Conservation (phyloP, 1,140 invertebrate genomes). For the Diachasmimorpha longicaudata region DNA sequence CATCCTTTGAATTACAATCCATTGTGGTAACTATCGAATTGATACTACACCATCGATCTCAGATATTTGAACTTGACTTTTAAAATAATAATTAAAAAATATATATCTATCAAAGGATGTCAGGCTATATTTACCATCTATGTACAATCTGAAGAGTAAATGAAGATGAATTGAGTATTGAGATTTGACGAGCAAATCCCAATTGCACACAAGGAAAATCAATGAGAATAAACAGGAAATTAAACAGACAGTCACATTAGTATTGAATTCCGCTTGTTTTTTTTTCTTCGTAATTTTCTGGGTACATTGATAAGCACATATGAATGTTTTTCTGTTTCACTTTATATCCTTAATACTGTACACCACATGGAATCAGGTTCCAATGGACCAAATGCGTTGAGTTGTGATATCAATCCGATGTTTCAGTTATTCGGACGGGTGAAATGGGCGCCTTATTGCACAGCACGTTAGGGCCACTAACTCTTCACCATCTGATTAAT, state of each 20-base stretch:
- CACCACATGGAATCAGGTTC: slow-evolving; percentile 17
- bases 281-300: slow-evolving; percentile 11
- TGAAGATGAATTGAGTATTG: background rate
- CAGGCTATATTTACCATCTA: slow-evolving; percentile 2
- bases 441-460: background rate
- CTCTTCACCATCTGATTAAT: background rate
- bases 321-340: background rate
- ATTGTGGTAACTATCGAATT: background rate
- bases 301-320: slow-evolving; percentile 24
- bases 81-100: slow-evolving; percentile 1
- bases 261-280: slow-evolving; percentile 20
- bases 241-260: background rate
- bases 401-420: background rate
- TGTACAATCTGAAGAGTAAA: slow-evolving; percentile 12
- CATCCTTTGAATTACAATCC: background rate
- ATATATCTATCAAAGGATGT: background rate
- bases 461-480: background rate
- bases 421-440: background rate
- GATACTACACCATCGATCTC: background rate
- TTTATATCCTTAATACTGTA: slow-evolving; percentile 27
- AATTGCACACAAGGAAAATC: background rate
- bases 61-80: background rate
- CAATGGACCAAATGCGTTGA: slow-evolving; percentile 14
- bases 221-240: slow-evolving; percentile 1
- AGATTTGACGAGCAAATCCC: background rate